A percentile compares a stretch with the other conserved stretches of the same genome.
Conservation (phyloP, 2,888 invertebrate species). For the Conchocele bisecta region DNA sequence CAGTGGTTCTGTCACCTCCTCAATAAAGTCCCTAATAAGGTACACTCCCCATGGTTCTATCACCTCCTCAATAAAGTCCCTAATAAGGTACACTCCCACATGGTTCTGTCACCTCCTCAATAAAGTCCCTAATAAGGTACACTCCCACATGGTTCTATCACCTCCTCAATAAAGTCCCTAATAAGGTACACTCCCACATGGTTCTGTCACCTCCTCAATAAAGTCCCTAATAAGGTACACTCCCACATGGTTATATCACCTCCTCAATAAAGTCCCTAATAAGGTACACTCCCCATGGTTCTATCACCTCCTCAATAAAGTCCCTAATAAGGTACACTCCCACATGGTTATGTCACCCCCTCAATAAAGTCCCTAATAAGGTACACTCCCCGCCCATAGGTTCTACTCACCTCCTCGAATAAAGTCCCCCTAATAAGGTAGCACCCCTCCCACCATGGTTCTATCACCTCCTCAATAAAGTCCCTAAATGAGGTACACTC, state of each 20-base stretch:
- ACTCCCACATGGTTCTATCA: slow-evolving; percentile 91
- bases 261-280: slow-evolving; percentile 93
- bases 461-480: slow-evolving; percentile 92
- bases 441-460: slow-evolving; percentile 85
- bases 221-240: slow-evolving; percentile 93
- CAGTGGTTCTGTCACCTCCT: slow-evolving; percentile 98
- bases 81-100: slow-evolving; percentile 90
- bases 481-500: slow-evolving; percentile 92
- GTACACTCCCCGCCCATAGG: slow-evolving; percentile 86
- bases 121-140: slow-evolving; percentile 91
- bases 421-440: slow-evolving; percentile 91
- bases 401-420: slow-evolving; percentile 94
- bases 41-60: slow-evolving; percentile 95
- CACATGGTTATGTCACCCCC: slow-evolving; percentile 96
- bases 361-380: slow-evolving; percentile 92
- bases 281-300: slow-evolving; percentile 97
- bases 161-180: slow-evolving; percentile 92
- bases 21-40: slow-evolving; percentile 92
- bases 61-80: slow-evolving; percentile 95
- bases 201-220: slow-evolving; percentile 91
- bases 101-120: slow-evolving; percentile 97
- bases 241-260: slow-evolving; percentile 96
- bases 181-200: slow-evolving; percentile 85
- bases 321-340: slow-evolving; percentile 92
- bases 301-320: slow-evolving; percentile 93